Conservation (phyloP, 2,888 invertebrate genomes). For the Apeira syringaria region DNA sequence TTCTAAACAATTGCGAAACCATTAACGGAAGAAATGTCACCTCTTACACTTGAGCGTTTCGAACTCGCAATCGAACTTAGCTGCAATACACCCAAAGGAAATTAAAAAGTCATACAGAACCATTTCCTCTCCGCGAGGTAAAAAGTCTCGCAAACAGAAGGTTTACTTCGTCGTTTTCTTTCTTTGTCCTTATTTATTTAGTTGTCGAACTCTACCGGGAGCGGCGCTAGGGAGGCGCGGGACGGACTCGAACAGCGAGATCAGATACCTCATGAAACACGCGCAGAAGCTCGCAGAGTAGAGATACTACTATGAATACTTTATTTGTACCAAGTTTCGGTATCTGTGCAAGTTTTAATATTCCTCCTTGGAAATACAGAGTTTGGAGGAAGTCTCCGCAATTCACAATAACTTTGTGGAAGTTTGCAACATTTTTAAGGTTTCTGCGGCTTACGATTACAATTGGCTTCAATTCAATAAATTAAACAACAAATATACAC, state of each 20-base stretch:
- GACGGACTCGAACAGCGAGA: constrained; percentile 29
- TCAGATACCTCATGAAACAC: constrained; percentile 36
- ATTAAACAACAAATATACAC: no score
- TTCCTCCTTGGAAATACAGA: constrained; percentile 40
- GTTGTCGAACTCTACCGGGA: constrained; percentile 32
- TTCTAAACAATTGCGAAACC: no score
- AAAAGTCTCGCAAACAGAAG: constrained; percentile 16
- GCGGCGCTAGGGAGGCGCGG: constrained; percentile 30
- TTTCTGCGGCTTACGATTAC: constrained; percentile 47
- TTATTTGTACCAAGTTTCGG: constrained; percentile 34
- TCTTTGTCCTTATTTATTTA: constrained; percentile 29
- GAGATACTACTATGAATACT: constrained; percentile 27
- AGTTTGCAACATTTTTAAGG: constrained; percentile 49
- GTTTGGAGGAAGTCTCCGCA: constrained; percentile 41
- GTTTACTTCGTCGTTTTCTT: constrained; percentile 21
- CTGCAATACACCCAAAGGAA: constrained; percentile 20
- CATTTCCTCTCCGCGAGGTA: constrained; percentile 18
- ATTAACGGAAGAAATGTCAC: background rate
- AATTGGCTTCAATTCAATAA: constrained; percentile 7
- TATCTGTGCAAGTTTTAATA: constrained; percentile 47
- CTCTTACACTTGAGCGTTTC: constrained; percentile 2
- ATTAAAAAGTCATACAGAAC: constrained; percentile 27
- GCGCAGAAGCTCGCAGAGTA: constrained; percentile 26
- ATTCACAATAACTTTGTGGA: constrained; percentile 47
- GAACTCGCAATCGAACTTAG: constrained; percentile 19